These are phyloP conservation scores for Marronus borbonicus DNA, from an alignment of 2,888 invertebrate species.

Conservation along the genomic window DNA sequence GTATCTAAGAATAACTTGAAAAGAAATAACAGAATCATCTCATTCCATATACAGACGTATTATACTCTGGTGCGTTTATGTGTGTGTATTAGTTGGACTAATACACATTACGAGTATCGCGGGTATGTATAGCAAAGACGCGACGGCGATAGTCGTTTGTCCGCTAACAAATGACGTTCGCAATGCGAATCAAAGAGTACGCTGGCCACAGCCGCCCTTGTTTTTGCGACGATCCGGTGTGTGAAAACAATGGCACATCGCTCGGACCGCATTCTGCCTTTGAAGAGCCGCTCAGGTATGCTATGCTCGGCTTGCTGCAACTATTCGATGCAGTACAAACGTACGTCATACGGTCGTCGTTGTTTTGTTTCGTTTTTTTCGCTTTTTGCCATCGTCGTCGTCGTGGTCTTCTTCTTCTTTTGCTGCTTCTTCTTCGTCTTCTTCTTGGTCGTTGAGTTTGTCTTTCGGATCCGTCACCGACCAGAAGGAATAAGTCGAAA, in stretches of 20 bases:
- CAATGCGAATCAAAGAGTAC: conserved; percentile 68
- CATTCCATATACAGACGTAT: too few relatives aligned
- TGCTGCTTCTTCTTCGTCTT: neutral
- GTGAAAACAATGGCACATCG: conserved; percentile 71
- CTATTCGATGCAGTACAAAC: conserved; percentile 53
- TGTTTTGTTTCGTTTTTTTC: conserved; percentile 15
- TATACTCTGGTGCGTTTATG: too few relatives aligned
- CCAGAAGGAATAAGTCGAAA: conserved; percentile 15
- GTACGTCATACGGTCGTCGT: conserved; percentile 48
- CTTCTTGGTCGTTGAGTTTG: too few relatives aligned
- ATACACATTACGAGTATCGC: conserved; percentile 2
- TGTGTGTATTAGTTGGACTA: neutral
- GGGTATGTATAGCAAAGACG: conserved; percentile 46
- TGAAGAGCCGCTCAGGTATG: conserved; percentile 66
- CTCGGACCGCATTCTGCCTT: conserved; percentile 69
- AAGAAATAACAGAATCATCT: too few relatives aligned
- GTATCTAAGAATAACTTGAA: too few relatives aligned
- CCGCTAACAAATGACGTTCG: conserved; percentile 67
- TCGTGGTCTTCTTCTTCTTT: conserved; percentile 16
- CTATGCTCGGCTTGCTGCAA: conserved; percentile 59
- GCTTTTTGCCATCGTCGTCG: conserved; percentile 16
- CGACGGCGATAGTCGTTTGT: conserved; percentile 65
- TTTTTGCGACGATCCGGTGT: conserved; percentile 69
- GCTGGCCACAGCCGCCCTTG: conserved; percentile 67
- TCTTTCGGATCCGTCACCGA: neutral